Evolutionary conservation across 2,797 vertebrate species (phyloP), one percentile per base, ranked within the genome.

Genomic region (Danio jaintianensis): DNA sequence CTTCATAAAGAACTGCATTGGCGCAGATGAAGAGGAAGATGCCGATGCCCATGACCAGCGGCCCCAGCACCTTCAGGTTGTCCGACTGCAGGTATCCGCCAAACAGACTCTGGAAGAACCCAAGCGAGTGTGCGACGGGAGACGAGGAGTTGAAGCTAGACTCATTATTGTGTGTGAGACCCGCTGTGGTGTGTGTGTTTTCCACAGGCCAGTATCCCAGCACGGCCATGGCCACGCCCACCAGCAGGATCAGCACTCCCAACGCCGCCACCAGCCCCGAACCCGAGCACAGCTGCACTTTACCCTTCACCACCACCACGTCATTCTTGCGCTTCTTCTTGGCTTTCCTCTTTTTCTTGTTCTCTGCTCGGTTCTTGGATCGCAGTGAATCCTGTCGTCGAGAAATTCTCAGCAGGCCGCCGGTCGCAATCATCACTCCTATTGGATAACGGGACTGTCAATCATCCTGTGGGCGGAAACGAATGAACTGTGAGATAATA

Each of bases 11-110:
- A 68, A 99, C 98, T 0, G 98, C 98, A 4, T 99, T 99, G 89
- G 97, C 98, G 1, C 98, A 99, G 88, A 99, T 99, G 88, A 99
- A 99, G 59, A 99, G 96, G 89, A 99, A 99, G 91, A 99, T 99
- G 81, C 98, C 98, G 0, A 99, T 96, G 20, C 97, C 97, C 97
- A 99, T 99, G 88, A 97, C 97, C 79, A 99, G 93, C 1, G 98
- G 98, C 4, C 98, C 97, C 1, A 98, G 94, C 83, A 99, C 98
- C 86, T 99, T 99, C 76, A 99, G 94, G 86, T 97, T 97, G 93
- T 99, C 97, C 0, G 98, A 98, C 89, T 99, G 95, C 89, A 98
- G 90, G 89, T 98, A 98, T 75, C 89, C 92, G 0, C 95, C 94
- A 91, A 99, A 95, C 88, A 99, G 85, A 50, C 70, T 93, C 66